phyloP scores from a whole-genome alignment of 2,113 vertebrate species.

The Brienomyrus brachyistius region DNA sequence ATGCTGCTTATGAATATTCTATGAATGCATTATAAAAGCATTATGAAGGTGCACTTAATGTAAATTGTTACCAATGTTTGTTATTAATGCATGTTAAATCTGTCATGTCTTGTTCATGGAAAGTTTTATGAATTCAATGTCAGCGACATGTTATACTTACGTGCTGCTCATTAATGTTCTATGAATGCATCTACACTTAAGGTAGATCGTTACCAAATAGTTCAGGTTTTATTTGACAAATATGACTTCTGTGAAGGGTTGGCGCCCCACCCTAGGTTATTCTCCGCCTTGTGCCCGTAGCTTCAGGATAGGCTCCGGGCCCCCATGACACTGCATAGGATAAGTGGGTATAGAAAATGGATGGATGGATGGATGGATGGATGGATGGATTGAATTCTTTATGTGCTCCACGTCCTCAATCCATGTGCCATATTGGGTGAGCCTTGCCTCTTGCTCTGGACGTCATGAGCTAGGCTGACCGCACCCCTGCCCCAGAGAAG shows the following conservation, averaged over 20 bases:
- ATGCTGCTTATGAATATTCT: neutral
- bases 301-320: neutral
- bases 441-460: neutral
- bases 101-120: neutral
- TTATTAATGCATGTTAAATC: neutral
- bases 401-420: neutral
- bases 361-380: neutral
- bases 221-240: neutral
- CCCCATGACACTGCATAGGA: neutral
- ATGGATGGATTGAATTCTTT: neutral
- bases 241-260: neutral
- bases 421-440: neutral
- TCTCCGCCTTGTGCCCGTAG: neutral
- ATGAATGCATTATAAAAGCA: neutral
- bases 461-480: neutral
- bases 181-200: neutral
- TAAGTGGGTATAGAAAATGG: neutral
- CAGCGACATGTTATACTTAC: neutral
- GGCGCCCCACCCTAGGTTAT: neutral
- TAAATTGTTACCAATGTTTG: no score
- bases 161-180: neutral
- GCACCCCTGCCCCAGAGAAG: neutral
- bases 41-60: neutral
- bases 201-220: neutral
- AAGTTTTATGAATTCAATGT: neutral